Base-by-base conservation (phyloP, 2,888 invertebrate genomes). In the Drosophila planitibia region DNA sequence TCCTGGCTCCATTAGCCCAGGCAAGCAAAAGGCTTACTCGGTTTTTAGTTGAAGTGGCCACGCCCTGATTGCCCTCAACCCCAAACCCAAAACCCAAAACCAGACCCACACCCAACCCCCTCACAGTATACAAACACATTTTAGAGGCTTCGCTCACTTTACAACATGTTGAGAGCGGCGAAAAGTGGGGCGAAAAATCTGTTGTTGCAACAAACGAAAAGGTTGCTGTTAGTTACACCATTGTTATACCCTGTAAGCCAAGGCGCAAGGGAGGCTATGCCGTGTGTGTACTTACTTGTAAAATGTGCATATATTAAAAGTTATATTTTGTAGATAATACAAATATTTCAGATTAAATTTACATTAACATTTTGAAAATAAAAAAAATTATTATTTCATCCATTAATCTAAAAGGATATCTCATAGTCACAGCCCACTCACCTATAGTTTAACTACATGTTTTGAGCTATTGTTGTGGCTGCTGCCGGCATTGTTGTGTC, bases 31-130 rank as follows among this genome's bases (percentile, higher is more conserved):
- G 88, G 88, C 88, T 83, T 83, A 81, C 82, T 63, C 63, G 73
- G 77, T 83, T 86, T 81, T 77, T 70, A 75, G 81, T 76, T 89
- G 62, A 86, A 90, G 91, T 78, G 81, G 87, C 81, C 78, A 90
- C 89, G 70, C 89, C 84, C 81, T 76, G 62, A 41, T 41, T 58
- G 52, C 77, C 65, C 59, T 28, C 12, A 32, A 28, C 39, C 35
- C 22, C 28, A 47, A 47, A 28, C 28, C 28, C 28, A 4, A 28
- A 37, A 5, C 62, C 60, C 9, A 35, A 14, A 16, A 16, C 9
- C 19, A 44, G 30, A 35, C 52, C 39, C 55, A 6, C 37, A 35
- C 28, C 19, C 32, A 49, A 39, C 14, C 51, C 25, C 6, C 19
- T 57, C 64, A 62, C 39, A 39, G 68, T 53, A 71, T 66, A 67